Evolutionary conservation across 2,113 vertebrate genomes (phyloP).

Genomic region (Platichthys stellatus): DNA sequence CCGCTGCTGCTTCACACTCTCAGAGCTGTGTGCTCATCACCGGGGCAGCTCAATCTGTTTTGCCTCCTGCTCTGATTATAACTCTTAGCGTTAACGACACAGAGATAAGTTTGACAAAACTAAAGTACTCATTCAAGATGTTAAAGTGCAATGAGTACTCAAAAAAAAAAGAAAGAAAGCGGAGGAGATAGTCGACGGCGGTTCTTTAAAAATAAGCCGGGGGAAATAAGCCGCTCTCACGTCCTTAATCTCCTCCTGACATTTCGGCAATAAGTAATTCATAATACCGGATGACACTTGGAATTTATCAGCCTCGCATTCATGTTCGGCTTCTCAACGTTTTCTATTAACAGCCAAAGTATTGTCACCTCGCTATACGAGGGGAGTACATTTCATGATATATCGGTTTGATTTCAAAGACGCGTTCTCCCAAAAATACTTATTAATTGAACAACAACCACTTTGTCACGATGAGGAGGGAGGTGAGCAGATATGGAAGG

Average conservation of each 20-base stretch:
- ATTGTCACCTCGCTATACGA: conserved; percentile 6
- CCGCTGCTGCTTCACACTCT: neutral
- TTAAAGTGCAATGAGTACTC: conserved; percentile 12
- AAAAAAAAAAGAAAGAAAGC: neutral
- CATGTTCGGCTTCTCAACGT: conserved; percentile 35
- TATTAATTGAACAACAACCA: conserved; percentile 19
- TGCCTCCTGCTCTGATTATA: conserved; percentile 2
- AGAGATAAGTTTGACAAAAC: conserved; percentile 11
- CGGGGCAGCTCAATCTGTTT: neutral
- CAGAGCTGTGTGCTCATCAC: neutral
- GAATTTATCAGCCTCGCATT: conserved; percentile 56
- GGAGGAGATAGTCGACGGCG: conserved; percentile 8
- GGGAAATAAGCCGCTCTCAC: conserved; percentile 35
- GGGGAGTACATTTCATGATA: conserved; percentile 4
- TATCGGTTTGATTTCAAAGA: conserved; percentile 29
- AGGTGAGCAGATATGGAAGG: neutral
- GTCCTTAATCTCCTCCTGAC: conserved; percentile 55
- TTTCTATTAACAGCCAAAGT: conserved; percentile 9
- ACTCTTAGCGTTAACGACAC: neutral
- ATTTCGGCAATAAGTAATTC: conserved; percentile 55
- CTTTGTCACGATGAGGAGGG: neutral
- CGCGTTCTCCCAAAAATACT: conserved; percentile 13
- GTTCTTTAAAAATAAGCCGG: conserved; percentile 42
- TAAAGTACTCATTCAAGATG: neutral
- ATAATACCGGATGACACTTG: conserved; percentile 38